Evolutionary conservation across 1,140 invertebrate genomes (phyloP).

Genomic region (Dreissena polymorpha): DNA sequence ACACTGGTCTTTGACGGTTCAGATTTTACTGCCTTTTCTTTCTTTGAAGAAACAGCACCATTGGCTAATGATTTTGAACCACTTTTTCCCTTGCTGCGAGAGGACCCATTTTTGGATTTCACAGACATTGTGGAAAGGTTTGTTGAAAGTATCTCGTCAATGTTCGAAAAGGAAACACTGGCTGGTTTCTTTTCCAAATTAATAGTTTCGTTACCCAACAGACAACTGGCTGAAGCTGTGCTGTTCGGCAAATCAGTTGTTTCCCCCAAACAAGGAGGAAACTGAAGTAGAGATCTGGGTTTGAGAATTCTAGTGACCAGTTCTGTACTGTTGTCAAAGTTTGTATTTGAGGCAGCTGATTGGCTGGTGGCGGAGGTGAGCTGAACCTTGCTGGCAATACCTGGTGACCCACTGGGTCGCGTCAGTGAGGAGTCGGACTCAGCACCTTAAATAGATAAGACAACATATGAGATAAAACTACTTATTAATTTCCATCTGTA

Average conservation of each 20-base stretch:
- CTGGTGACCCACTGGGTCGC: background rate
- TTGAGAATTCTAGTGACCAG: background rate
- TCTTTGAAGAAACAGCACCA: slow-evolving; percentile 43
- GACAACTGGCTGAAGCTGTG: slow-evolving; percentile 31
- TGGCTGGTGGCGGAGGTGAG: background rate
- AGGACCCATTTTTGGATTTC: slow-evolving; percentile 46
- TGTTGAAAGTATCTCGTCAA: slow-evolving; percentile 27
- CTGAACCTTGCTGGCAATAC: background rate
- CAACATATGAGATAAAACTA: background rate
- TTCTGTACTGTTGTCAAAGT: background rate
- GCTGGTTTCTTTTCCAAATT: background rate
- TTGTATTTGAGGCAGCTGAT: background rate
- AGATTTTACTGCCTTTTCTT: slow-evolving; percentile 32
- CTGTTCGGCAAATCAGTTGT: background rate
- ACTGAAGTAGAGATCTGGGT: background rate
- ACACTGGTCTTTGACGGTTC: slow-evolving; percentile 40
- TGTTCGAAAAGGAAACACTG: slow-evolving; percentile 42
- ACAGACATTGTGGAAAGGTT: slow-evolving; percentile 47
- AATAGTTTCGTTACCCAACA: background rate
- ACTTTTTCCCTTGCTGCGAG: slow-evolving; percentile 22
- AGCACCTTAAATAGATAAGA: slow-evolving; percentile 35
- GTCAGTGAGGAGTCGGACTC: slow-evolving; percentile 40
- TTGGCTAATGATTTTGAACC: slow-evolving; percentile 10
- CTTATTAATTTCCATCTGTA: too few species aligned
- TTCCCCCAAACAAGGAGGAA: background rate